Conservation (phyloP, 2,888 invertebrate genomes). For the Amblyteles armatorius region DNA sequence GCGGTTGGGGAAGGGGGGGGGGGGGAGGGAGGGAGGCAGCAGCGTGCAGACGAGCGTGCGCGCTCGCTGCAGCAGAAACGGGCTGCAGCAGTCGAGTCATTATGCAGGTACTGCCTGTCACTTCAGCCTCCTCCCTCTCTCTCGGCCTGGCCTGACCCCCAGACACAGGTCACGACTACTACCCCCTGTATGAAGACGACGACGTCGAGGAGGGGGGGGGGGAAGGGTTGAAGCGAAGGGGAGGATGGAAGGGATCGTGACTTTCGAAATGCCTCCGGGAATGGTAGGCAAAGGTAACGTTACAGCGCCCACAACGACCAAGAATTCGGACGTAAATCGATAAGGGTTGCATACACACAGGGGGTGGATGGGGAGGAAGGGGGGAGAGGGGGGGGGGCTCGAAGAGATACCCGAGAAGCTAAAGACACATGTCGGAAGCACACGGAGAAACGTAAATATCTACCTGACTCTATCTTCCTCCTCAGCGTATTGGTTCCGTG, state of each 20-base stretch:
- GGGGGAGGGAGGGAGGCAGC: constrained; percentile 18
- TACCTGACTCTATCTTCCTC: background rate
- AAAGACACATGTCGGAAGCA: constrained; percentile 38
- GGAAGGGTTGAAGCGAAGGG: constrained; percentile 2
- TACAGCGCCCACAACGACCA: constrained; percentile 39
- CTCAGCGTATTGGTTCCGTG: constrained; percentile 19
- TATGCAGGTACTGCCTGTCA: constrained; percentile 79
- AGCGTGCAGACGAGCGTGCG: constrained; percentile 71
- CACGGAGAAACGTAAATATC: constrained; percentile 12
- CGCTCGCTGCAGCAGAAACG: constrained; percentile 75
- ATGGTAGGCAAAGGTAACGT: constrained; percentile 6
- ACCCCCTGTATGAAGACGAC: constrained; percentile 52
- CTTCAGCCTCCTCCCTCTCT: constrained; percentile 64
- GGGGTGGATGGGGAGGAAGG: background rate
- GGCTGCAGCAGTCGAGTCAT: constrained; percentile 79
- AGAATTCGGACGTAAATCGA: constrained; percentile 67
- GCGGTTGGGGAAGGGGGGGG: background rate
- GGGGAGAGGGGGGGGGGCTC: background rate
- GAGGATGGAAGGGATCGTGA: constrained; percentile 69
- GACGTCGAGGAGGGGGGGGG: constrained; percentile 20
- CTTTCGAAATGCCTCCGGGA: constrained; percentile 61
- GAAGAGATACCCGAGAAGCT: constrained; percentile 20
- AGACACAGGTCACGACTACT: constrained; percentile 45
- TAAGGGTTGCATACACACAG: constrained; percentile 52
- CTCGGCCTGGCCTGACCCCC: constrained; percentile 52